Evolutionary conservation across 2,888 invertebrate species (phyloP), one percentile per base, ranked within the genome.

Genomic region (Theristus sp.): DNA sequence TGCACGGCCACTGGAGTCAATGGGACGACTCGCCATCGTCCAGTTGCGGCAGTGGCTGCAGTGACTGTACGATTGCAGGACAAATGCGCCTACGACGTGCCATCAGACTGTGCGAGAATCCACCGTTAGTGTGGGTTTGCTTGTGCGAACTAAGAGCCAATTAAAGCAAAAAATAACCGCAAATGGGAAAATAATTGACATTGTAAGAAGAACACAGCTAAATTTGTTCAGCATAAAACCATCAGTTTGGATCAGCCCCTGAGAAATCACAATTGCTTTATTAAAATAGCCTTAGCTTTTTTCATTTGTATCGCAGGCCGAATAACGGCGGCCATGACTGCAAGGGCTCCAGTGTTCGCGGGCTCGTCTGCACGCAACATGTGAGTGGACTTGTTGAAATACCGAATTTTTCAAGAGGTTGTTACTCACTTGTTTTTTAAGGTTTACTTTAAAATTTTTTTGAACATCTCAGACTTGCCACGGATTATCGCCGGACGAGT

Each of bases 241-340:
- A n/a, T n/a, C n/a, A n/a, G n/a, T n/a, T n/a, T n/a, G n/a, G n/a
- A n/a, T n/a, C n/a, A n/a, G n/a, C n/a, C n/a, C n/a, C n/a, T n/a
- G n/a, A n/a, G n/a, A n/a, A n/a, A n/a, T n/a, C n/a, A n/a, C n/a
- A n/a, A n/a, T n/a, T n/a, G n/a, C n/a, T n/a, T n/a, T n/a, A n/a
- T n/a, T n/a, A n/a, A n/a, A n/a, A n/a, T n/a, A n/a, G n/a, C n/a
- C n/a, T n/a, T n/a, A n/a, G n/a, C n/a, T n/a, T n/a, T n/a, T n/a
- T n/a, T n/a, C n/a, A n/a, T n/a, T n/a, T n/a, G n/a, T n/a, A 26
- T 28, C 6, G 38, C 59, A 69, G 69, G 57, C 62, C 68, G 1
- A 69, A 69, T 60, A 67, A 68, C 57, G 69, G 69, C 17, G 70
- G 70, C 10, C 60, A 61, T 1, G 62, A 64, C 13, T 70, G 70